Evolutionary conservation across 2,888 invertebrate species (phyloP).

Genomic region (Alloplasta piceator): DNA sequence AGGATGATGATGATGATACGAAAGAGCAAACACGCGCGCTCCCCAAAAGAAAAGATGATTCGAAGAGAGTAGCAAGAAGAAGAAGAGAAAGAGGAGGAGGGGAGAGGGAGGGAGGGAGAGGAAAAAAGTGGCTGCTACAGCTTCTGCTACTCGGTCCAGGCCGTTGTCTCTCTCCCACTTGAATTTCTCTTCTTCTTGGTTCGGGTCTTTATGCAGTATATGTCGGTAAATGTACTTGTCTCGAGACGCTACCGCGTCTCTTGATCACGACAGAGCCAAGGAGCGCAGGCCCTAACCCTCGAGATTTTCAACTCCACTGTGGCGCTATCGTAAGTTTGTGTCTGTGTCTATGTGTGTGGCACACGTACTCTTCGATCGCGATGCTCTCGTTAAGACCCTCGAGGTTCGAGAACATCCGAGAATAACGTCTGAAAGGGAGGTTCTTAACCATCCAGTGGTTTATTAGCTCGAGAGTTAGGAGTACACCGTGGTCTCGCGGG

Average conservation of each 20-base stretch:
- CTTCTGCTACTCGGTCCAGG: conserved; percentile 6
- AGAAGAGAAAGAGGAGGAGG: conserved; percentile 15
- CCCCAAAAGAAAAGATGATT: conserved; percentile 29
- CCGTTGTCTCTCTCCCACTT: conserved; percentile 27
- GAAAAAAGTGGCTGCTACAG: conserved; percentile 7
- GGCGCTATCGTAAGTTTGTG: background rate
- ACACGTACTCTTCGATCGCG: conserved; percentile 13
- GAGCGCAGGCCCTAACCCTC: conserved; percentile 57
- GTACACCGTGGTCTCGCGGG: conserved; percentile 8
- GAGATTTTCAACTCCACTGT: conserved; percentile 54
- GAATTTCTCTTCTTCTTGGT: conserved; percentile 23
- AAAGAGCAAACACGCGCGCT: conserved; percentile 44
- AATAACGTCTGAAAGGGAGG: conserved; percentile 58
- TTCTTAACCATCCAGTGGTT: conserved; percentile 51
- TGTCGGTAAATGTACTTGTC: too few relatives aligned
- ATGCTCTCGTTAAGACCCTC: conserved; percentile 50
- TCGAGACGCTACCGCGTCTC: too few relatives aligned
- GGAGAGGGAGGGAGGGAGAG: conserved; percentile 40
- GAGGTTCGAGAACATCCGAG: conserved; percentile 63
- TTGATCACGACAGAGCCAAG: conserved; percentile 36
- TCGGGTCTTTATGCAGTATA: conserved; percentile 16
- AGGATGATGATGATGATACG: conserved; percentile 37
- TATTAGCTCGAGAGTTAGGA: conserved; percentile 39
- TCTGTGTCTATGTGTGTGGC: background rate
- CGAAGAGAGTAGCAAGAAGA: conserved; percentile 36